Conservation (phyloP, 2,113 vertebrate genomes). For the Onychostruthus taczanowskii region DNA sequence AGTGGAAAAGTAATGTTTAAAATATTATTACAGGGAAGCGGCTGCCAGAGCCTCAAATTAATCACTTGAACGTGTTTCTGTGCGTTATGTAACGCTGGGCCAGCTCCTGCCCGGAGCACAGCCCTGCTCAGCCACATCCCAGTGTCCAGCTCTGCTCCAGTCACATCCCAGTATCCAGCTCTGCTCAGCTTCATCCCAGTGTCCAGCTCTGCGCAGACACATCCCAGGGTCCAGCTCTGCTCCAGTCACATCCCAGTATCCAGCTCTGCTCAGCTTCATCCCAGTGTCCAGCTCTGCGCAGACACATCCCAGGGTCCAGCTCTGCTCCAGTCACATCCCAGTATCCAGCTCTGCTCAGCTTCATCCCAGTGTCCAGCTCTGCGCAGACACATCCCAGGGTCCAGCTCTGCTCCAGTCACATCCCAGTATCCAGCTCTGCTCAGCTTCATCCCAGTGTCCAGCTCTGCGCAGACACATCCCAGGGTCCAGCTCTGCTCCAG, state of each 20-base stretch:
- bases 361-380: not conserved
- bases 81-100: slow-evolving; percentile 66
- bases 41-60: slow-evolving; percentile 68
- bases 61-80: slow-evolving; percentile 59
- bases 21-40: slow-evolving; percentile 72
- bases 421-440: not conserved
- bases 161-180: not conserved
- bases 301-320: not conserved
- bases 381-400: not conserved
- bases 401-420: not conserved
- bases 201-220: not conserved
- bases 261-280: not conserved
- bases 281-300: accelerated
- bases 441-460: not conserved
- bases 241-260: accelerated
- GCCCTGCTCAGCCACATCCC: not conserved
- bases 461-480: not conserved
- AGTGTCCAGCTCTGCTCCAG: not conserved
- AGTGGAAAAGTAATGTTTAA: slow-evolving; percentile 78
- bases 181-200: not conserved
- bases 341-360: not conserved
- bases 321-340: not conserved
- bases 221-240: not conserved
- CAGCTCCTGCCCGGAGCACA: not conserved
- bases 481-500: not conserved